phyloP scores from a whole-genome alignment of 2,888 invertebrate species.

The Synanthedon formicaeformis region DNA sequence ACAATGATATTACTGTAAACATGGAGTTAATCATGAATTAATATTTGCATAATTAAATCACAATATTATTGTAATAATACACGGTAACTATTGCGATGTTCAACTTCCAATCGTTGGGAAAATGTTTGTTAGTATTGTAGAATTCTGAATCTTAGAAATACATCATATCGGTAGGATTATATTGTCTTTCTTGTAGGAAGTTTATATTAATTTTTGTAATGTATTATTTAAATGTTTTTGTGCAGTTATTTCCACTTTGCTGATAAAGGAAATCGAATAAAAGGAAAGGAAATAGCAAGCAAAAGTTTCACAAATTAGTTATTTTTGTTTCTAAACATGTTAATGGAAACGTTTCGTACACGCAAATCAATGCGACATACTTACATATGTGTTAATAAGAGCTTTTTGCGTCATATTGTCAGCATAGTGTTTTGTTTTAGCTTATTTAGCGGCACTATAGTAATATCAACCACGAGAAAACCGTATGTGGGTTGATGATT shows the following conservation, averaged over 20 bases:
- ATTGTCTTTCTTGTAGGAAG: too few relatives aligned
- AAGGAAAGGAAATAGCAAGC: too few relatives aligned
- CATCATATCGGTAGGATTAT: too few relatives aligned
- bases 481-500: too few relatives aligned
- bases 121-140: neutral
- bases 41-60: slow-evolving; percentile 48
- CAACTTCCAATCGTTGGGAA: neutral
- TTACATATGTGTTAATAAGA: slow-evolving; percentile 6
- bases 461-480: too few relatives aligned
- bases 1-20: slow-evolving; percentile 22
- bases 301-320: too few relatives aligned
- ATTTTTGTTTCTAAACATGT: slow-evolving; percentile 7
- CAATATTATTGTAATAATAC: slow-evolving; percentile 23
- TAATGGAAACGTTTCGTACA: slow-evolving; percentile 8
- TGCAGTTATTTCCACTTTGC: too few relatives aligned
- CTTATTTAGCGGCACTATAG: too few relatives aligned
- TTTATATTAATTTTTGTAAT: too few relatives aligned
- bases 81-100: neutral
- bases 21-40: slow-evolving; percentile 31
- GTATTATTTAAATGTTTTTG: too few relatives aligned
- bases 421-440: slow-evolving; percentile 10
- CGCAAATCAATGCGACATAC: slow-evolving; percentile 19
- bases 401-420: slow-evolving; percentile 11
- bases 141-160: too few relatives aligned
- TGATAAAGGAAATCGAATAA: too few relatives aligned